Evolutionary conservation across 2,888 invertebrate genomes (phyloP), one percentile per base, ranked within the genome.

Genomic region (Latheticus oryzae): DNA sequence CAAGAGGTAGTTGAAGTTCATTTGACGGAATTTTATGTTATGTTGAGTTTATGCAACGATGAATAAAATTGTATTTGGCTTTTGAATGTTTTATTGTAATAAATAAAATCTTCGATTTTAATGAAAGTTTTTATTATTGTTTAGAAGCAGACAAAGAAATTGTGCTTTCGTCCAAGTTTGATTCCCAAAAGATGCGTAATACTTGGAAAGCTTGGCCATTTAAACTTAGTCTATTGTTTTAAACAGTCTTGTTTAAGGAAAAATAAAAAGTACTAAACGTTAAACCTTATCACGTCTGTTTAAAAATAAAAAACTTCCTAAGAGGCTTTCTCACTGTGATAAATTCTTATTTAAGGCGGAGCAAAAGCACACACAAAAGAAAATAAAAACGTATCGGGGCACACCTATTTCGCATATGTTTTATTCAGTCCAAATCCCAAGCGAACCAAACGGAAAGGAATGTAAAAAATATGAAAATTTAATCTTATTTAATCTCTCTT

Each of bases 401-500:
- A 61, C 62, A 61, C 61, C 61, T 60, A 61, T 61, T 53, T 61
- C 61, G 61, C 63, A 63, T 66, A 64, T 62, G 64, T 64, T 66
- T 62, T 58, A 62, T 64, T 63, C 61, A 63, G 47, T 30, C 43
- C 8, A 35, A 52, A 58, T 42, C 40, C 62, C 40, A 30, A 38
- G 53, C 21, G 59, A 11, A 23, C 16, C 23, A 19, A 17, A 11
- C 9, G 45, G 32, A 52, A 32, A 30, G 38, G 50, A 63, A 62
- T 30, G 38, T 40, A 52, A 60, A 47, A 62, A 64, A 62, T 62
- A 62, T 61, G 61, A 65, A 63, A 61, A 45, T 67, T 66, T 62
- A 64, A 62, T 62, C 62, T 63, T 61, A 58, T 64, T 67, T 67
- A 65, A 67, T 67, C 64, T 62, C 53, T 57, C 52, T 63, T 61